Percentiles rank a stretch among this genome's conserved stretches.
Evolutionary conservation across 2,888 invertebrate species (phyloP).

Genomic region (Subacronicta megacephala): DNA sequence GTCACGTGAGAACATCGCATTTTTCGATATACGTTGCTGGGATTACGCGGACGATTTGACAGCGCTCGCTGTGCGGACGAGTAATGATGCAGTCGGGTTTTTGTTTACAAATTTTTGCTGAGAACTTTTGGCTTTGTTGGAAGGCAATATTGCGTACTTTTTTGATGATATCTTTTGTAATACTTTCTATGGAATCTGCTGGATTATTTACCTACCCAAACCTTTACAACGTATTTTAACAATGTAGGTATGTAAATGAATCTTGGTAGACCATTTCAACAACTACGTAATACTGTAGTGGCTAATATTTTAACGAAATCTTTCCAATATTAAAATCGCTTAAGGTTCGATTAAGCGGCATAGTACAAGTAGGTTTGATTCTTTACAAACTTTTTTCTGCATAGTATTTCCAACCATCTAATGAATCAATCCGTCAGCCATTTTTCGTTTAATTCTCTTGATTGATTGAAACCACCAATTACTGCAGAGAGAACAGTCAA

Average conservation of each 20-base stretch:
- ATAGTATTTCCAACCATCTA: neutral
- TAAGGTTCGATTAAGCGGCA: neutral
- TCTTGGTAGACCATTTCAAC: too few relatives aligned
- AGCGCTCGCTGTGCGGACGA: conserved; percentile 9
- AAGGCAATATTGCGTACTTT: too few relatives aligned
- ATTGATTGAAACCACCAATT: conserved; percentile 39
- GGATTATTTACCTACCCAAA: too few relatives aligned
- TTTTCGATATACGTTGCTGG: conserved; percentile 35
- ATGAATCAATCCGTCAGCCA: conserved; percentile 4
- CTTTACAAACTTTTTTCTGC: neutral
- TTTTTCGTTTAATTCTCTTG: conserved; percentile 14
- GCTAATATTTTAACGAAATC: too few relatives aligned
- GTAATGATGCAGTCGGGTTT: conserved; percentile 20
- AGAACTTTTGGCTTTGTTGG: neutral
- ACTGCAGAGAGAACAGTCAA: conserved; percentile 23
- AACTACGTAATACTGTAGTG: too few relatives aligned
- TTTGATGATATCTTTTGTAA: too few relatives aligned
- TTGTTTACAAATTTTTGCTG: neutral
- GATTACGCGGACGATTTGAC: conserved; percentile 36
- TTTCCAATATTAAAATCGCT: too few relatives aligned
- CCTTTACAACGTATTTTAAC: too few relatives aligned
- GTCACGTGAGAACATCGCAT: conserved; percentile 34
- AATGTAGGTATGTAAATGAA: too few relatives aligned
- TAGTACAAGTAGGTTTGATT: neutral
- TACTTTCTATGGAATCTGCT: too few relatives aligned